Percentiles rank a stretch among this genome's conserved stretches.
Evolutionary conservation across 2,113 vertebrate genomes (phyloP).

Genomic region (Burhinus oedicnemus): DNA sequence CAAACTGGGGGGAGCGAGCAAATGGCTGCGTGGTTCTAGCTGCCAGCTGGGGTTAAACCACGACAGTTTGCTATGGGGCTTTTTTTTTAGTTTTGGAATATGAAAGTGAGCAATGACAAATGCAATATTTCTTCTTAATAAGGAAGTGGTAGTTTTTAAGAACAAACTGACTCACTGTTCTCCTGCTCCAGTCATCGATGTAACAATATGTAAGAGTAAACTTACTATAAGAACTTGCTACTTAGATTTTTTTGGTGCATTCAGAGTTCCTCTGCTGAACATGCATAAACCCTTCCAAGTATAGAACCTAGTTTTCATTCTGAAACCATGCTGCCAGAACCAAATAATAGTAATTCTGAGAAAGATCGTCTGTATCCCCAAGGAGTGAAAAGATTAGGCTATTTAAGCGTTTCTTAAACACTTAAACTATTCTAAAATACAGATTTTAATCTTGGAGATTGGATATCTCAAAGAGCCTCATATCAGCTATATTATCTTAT

Average conservation of each 20-base stretch:
- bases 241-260: neutral
- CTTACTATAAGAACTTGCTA: neutral
- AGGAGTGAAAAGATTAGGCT: neutral
- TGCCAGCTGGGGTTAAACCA: neutral
- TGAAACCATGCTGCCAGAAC: neutral
- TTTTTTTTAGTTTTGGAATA: neutral
- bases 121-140: neutral
- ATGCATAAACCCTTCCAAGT: neutral
- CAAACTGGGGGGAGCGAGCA: neutral
- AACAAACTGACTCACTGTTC: neutral
- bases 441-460: neutral
- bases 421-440: neutral
- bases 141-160: neutral
- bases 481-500: neutral
- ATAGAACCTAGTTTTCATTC: neutral
- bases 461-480: neutral
- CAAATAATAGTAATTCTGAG: neutral
- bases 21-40: neutral
- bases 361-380: neutral
- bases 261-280: neutral
- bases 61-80: neutral
- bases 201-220: neutral
- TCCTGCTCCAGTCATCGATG: neutral
- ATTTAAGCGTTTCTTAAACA: neutral
- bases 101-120: neutral